Evolutionary conservation across 2,113 vertebrate genomes (phyloP), one percentile per base, ranked within the genome.

Genomic region (Carassius carassius): DNA sequence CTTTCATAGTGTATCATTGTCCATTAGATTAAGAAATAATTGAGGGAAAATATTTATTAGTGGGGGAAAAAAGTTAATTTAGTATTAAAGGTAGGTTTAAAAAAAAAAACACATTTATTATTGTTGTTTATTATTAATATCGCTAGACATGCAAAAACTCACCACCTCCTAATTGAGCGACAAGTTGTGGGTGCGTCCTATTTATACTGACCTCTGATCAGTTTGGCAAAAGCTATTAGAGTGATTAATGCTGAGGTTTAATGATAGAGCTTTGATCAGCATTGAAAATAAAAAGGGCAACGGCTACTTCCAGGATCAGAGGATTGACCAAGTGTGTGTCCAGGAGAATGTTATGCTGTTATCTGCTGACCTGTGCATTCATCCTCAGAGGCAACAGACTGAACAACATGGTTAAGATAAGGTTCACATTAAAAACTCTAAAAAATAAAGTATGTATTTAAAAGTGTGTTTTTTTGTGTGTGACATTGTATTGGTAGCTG

Each of bases 291-390:
- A 63, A 70, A 78, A 44, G 63, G 65, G 83, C 62, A 56, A 54
- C 21, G 16, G 4, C 21, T 19, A 32, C 32, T 56, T 44, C 16
- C 56, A 67, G 72, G 7, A 37, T 4, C 13, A 37, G 14, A 7
- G 35, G 37, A 72, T 16, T 70, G 29, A 82, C 47, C 63, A 82
- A 82, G 54, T 82, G 80, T 5, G 4, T 62, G 44, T 67, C 78
- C 78, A 62, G 41, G 1, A 51, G 21, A 47, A 44, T 67, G 58
- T 8, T 35, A 9, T 12, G 51, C 47, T 12, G 58, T 89, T 69
- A 81, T 84, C 84, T 14, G 41, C 10, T 87, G 86, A 89, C 83
- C 88, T 54, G 84, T 75, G 29, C 14, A 41, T 54, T 63, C 21
- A 17, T 10, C 76, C 23, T 0, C 1, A 41, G 69, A 76, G 80